Evolutionary conservation across 2,888 invertebrate species (phyloP).

Genomic region (Lottia scabra): DNA sequence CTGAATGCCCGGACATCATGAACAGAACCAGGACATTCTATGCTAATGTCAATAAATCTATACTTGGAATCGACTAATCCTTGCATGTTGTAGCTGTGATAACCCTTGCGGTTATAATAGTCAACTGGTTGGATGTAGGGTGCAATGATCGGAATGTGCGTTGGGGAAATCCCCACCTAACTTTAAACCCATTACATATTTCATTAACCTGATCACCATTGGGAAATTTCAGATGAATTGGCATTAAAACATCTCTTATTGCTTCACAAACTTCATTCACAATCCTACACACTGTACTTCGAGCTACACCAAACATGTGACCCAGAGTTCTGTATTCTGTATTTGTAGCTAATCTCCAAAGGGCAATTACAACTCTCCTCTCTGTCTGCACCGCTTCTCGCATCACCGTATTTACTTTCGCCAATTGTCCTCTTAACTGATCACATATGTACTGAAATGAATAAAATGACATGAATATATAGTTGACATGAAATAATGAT

Average conservation of each 20-base stretch:
- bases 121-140: slow-evolving; percentile 16
- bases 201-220: slow-evolving; percentile 10
- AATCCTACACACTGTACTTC: slow-evolving; percentile 15
- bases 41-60: slow-evolving; percentile 12
- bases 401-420: not conserved
- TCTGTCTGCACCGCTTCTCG: not conserved
- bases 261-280: slow-evolving; percentile 15
- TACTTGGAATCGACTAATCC: slow-evolving; percentile 17
- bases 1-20: slow-evolving; percentile 22
- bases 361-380: not conserved
- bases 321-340: slow-evolving; percentile 21
- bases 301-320: slow-evolving; percentile 24
- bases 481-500: too few species aligned
- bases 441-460: not conserved
- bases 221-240: slow-evolving; percentile 13
- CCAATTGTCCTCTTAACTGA: too few species aligned
- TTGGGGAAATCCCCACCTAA: slow-evolving; percentile 22
- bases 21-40: slow-evolving; percentile 23
- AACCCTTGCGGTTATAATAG: slow-evolving; percentile 25
- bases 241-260: slow-evolving; percentile 9
- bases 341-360: slow-evolving; percentile 12
- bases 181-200: slow-evolving; percentile 16
- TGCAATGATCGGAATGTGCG: slow-evolving; percentile 24
- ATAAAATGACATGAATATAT: not conserved
- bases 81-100: slow-evolving; percentile 20